Evolutionary conservation across 2,888 invertebrate species (phyloP).

Genomic region (Eupithecia subfuscata): DNA sequence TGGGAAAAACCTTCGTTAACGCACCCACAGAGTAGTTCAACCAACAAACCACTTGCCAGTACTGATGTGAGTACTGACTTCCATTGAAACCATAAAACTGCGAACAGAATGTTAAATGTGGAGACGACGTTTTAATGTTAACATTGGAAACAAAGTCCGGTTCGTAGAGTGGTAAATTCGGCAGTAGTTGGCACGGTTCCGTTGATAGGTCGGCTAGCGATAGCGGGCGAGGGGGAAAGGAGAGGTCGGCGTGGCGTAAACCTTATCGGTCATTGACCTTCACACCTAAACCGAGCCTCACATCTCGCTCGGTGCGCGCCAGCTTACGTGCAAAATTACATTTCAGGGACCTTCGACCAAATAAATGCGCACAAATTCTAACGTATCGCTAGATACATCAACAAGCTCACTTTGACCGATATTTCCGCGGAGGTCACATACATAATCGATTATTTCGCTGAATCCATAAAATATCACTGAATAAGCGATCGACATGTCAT

Average conservation of each 20-base stretch:
- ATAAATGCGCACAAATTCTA: constrained; percentile 48
- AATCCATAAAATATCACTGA: constrained; percentile 32
- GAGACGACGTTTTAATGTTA: constrained; percentile 6
- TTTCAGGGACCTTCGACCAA: constrained; percentile 60
- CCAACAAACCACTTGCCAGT: constrained; percentile 20
- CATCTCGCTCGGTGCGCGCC: constrained; percentile 69
- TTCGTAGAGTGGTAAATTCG: constrained; percentile 39
- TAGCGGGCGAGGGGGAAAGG: constrained; percentile 62
- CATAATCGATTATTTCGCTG: constrained; percentile 29
- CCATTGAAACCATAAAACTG: constrained; percentile 14
- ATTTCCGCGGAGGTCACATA: constrained; percentile 39
- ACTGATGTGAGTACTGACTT: constrained; percentile 2
- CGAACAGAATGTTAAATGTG: constrained; percentile 7
- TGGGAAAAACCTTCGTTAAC: constrained; percentile 39
- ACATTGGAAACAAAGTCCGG: constrained; percentile 26
- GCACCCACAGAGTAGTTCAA: constrained; percentile 24
- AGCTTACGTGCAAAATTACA: constrained; percentile 56
- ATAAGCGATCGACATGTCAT: constrained; percentile 34
- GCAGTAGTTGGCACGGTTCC: constrained; percentile 55
- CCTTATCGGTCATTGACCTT: constrained; percentile 83
- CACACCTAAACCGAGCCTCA: constrained; percentile 81
- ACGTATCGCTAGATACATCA: constrained; percentile 46
- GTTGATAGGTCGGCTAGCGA: constrained; percentile 63
- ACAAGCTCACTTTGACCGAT: constrained; percentile 42
- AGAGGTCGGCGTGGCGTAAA: constrained; percentile 71